Evolutionary conservation across 2,113 vertebrate genomes (phyloP).

Genomic region (Microtus montanus): DNA sequence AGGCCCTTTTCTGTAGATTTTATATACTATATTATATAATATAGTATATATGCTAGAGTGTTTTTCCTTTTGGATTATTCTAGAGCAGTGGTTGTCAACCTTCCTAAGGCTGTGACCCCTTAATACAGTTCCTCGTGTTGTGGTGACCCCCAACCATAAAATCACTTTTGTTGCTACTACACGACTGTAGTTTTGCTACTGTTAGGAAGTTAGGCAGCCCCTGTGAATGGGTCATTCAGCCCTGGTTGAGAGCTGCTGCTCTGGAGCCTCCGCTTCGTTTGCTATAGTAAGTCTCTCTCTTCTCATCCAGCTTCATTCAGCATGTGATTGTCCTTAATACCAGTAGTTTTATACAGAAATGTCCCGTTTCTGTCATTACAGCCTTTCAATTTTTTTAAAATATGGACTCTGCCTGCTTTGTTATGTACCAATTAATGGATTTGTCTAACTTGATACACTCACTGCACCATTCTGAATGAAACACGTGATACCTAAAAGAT

Average conservation of each 20-base stretch:
- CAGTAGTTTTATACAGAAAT: neutral
- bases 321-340: neutral
- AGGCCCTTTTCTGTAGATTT: neutral
- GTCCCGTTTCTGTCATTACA: constrained; percentile 34
- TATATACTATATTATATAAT: neutral
- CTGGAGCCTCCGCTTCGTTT: neutral
- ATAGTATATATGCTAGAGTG: neutral
- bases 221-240: neutral
- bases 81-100: neutral
- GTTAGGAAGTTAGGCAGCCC: neutral
- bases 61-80: neutral
- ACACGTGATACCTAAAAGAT: constrained; percentile 62
- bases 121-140: neutral
- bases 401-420: constrained; percentile 16
- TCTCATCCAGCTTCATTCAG: neutral
- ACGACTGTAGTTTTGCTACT: neutral
- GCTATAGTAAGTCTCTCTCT: constrained; percentile 57
- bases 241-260: neutral
- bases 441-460: constrained; percentile 72
- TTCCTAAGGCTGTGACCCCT: neutral
- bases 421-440: constrained; percentile 53
- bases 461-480: constrained; percentile 27
- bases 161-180: neutral
- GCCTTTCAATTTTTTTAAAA: constrained; percentile 59
- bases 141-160: neutral